Base-by-base conservation (phyloP, 2,113 vertebrate species). In the Alces alces region DNA sequence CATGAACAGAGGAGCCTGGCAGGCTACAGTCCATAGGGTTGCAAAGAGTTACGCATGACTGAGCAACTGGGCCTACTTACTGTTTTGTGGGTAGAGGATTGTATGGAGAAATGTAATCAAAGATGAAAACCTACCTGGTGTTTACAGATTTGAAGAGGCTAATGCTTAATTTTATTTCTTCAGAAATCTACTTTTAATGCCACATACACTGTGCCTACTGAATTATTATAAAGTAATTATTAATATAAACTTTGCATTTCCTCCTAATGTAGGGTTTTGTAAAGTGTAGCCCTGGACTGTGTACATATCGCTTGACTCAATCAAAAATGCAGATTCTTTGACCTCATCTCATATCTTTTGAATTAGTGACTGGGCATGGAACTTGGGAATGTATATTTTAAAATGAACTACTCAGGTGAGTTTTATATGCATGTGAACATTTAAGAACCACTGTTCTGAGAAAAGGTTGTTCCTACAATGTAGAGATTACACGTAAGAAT, bases 151-250 rank as follows among this genome's bases (percentile, higher is more conserved):
- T 95, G 60, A 92, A 95, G 36, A 88, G 6, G 39, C n/a, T 30
- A 96, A 96, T 86, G 33, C 27, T 86, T 89, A 36, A 80, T 66
- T 97, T 96, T 86, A 91, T 84, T 90, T 96, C 47, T 86, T 89
- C 54, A 70, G 70, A 91, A 89, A 70, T 90, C 33, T 60, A 94
- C 36, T 57, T 96, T 96, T 73, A 80, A 89, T 97, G 33, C 33
- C 47, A 79, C 43, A 89, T 28, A 95, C 50, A 78, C 13, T 54
- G 45, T 58, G n/a, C 9, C 66, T 93, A 93, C 50, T 57, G 36
- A 93, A 33, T 90, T 90, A 90, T 86, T 95, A 16, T 57, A 54
- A 93, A 91, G 61, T 61, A 91, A 92, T 76, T 79, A 6, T 94
- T 55, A 21, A 92, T 27, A 47, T 82, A 76, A 76, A 90, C 47